phyloP scores from a whole-genome alignment of 2,797 vertebrate genomes.

The Propithecus perrieri region DNA sequence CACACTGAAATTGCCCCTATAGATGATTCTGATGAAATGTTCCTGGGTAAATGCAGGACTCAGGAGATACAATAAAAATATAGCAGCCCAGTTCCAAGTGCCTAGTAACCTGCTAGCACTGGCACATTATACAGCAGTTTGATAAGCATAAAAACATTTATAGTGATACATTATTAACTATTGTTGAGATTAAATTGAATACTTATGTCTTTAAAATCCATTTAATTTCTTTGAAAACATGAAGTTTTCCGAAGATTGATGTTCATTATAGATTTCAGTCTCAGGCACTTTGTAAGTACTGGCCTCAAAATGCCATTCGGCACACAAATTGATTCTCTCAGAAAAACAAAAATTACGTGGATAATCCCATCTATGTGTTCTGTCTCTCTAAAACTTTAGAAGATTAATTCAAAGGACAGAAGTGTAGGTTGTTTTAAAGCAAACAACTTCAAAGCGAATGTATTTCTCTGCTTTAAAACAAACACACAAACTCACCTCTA shows the following conservation, averaged over 20 bases:
- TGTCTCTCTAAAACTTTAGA: neutral
- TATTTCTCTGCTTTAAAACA: slow-evolving; percentile 36
- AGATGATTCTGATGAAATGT: neutral
- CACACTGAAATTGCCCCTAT: neutral
- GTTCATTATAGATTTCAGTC: slow-evolving; percentile 6
- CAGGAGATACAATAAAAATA: neutral
- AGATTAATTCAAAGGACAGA: slow-evolving; percentile 37
- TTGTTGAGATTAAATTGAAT: neutral
- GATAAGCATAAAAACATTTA: neutral
- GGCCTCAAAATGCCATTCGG: slow-evolving; percentile 4
- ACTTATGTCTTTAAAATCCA: slow-evolving; percentile 8
- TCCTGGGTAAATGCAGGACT: neutral
- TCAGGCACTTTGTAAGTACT: slow-evolving; percentile 7
- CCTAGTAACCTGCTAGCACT: neutral
- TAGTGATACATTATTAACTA: neutral
- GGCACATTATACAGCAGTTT: neutral
- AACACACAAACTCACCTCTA: neutral
- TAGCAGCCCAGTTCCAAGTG: neutral
- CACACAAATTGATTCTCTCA: neutral
- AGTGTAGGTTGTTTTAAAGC: neutral
- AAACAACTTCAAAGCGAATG: slow-evolving; percentile 23
- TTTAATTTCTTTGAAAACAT: slow-evolving; percentile 23
- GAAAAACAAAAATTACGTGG: neutral
- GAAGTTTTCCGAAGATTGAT: neutral
- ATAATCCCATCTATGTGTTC: neutral